phyloP scores from a whole-genome alignment of 1,140 invertebrate species.

The Maniola jurtina region DNA sequence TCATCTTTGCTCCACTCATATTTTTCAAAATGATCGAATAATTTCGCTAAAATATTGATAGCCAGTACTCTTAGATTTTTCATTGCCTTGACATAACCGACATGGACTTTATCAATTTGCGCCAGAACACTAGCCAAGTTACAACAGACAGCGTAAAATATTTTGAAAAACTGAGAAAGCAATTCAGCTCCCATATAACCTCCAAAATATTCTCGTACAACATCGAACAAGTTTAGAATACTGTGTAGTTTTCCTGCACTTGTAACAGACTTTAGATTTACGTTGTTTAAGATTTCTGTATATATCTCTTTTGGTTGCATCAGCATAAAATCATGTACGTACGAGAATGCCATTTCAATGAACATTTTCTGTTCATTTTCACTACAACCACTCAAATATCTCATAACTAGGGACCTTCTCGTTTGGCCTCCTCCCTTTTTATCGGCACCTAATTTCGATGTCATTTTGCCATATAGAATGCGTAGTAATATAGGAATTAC shows the following conservation, averaged over 20 bases:
- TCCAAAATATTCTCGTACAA: conserved; percentile 92
- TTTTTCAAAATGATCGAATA: conserved; percentile 89
- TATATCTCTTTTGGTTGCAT: conserved; percentile 73
- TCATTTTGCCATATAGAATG: conserved; percentile 95
- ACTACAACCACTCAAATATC: conserved; percentile 90
- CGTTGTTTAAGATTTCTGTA: conserved; percentile 62
- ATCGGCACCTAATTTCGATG: conserved; percentile 86
- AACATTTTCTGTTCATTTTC: conserved; percentile 89
- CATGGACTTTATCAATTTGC: conserved; percentile 78
- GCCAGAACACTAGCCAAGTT: conserved; percentile 81
- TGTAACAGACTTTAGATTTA: conserved; percentile 82
- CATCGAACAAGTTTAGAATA: conserved; percentile 86
- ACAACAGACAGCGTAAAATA: conserved; percentile 85
- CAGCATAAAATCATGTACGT: conserved; percentile 83
- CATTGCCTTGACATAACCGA: conserved; percentile 82
- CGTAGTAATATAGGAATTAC: conserved; percentile 91
- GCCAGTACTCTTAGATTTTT: conserved; percentile 83
- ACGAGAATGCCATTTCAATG: conserved; percentile 90
- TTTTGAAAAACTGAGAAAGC: conserved; percentile 84
- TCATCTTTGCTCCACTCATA: conserved; percentile 86
- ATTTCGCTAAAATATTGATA: conserved; percentile 82
- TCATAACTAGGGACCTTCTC: conserved; percentile 87
- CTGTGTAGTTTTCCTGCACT: conserved; percentile 88
- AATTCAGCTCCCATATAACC: conserved; percentile 84
- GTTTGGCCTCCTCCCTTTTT: conserved; percentile 84